A percentile compares a stretch with the other conserved stretches of the same genome.
phyloP scores from a whole-genome alignment of 2,888 invertebrate species.

The Nowickia ferox region DNA sequence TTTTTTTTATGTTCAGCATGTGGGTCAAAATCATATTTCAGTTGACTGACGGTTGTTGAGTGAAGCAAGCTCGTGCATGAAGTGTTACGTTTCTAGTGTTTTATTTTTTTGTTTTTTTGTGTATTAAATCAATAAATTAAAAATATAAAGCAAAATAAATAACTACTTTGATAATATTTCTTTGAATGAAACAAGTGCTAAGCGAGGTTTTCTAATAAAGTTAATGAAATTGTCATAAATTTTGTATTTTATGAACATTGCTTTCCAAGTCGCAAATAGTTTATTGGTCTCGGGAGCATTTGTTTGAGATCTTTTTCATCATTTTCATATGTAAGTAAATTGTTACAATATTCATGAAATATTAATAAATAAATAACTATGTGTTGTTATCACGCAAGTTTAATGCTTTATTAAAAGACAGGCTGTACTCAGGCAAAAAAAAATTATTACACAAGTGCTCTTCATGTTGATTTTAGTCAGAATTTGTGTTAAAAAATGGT shows the following conservation, averaged over 20 bases:
- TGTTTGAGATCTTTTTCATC: too few species aligned
- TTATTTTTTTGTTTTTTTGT: not conserved
- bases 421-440: too few species aligned
- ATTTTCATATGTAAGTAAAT: too few species aligned
- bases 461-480: too few species aligned
- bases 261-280: not conserved
- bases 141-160: not conserved
- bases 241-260: not conserved
- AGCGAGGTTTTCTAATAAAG: too few species aligned
- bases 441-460: too few species aligned
- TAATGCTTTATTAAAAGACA: too few species aligned
- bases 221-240: not conserved
- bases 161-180: not conserved
- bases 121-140: conserved; percentile 55
- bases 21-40: conserved; percentile 59
- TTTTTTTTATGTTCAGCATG: conserved; percentile 36
- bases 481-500: too few species aligned
- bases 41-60: conserved; percentile 53
- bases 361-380: too few species aligned
- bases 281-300: too few species aligned
- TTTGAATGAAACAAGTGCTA: not conserved
- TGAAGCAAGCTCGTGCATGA: conserved; percentile 11
- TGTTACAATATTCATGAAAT: too few species aligned
- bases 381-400: too few species aligned
- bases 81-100: conserved; percentile 1